Percentiles rank a stretch among this genome's conserved stretches.
Evolutionary conservation across 2,888 invertebrate species (phyloP).

Genomic region (Leptopterna dolabrata): DNA sequence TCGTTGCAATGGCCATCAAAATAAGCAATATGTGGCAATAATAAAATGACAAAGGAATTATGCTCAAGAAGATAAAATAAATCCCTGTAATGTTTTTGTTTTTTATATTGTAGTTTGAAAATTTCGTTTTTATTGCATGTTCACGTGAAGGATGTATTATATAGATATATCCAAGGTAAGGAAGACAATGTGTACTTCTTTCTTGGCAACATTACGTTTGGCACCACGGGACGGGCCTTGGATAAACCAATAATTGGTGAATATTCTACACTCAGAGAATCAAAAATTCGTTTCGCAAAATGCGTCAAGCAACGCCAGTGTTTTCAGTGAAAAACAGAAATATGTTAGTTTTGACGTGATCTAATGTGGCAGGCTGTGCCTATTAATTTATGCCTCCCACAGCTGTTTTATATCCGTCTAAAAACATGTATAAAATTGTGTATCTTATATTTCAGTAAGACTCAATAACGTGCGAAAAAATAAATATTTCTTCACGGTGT

Average conservation of each 20-base stretch:
- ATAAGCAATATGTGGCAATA: constrained; percentile 42
- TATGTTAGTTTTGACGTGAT: neutral
- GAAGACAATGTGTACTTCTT: constrained; percentile 53
- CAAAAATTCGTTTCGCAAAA: neutral
- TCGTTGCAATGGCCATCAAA: neutral
- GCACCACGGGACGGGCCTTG: too few relatives aligned
- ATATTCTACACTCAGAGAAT: neutral
- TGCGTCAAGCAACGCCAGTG: neutral
- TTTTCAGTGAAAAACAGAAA: neutral
- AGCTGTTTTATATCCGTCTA: neutral
- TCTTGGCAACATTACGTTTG: constrained; percentile 27
- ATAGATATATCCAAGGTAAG: constrained; percentile 60
- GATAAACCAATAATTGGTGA: neutral
- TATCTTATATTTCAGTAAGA: neutral
- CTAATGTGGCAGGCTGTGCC: neutral
- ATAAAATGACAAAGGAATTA: neutral
- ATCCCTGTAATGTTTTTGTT: neutral
- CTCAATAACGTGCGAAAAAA: neutral
- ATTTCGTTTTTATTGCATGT: constrained; percentile 21
- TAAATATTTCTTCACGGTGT: neutral
- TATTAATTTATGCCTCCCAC: neutral
- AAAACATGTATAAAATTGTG: neutral
- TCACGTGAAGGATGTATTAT: constrained; percentile 55
- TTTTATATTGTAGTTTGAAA: constrained; percentile 15
- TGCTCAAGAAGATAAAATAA: constrained; percentile 42